Evolutionary conservation across 2,797 vertebrate genomes (phyloP).

Genomic region (Melanotaenia maccullochi): DNA sequence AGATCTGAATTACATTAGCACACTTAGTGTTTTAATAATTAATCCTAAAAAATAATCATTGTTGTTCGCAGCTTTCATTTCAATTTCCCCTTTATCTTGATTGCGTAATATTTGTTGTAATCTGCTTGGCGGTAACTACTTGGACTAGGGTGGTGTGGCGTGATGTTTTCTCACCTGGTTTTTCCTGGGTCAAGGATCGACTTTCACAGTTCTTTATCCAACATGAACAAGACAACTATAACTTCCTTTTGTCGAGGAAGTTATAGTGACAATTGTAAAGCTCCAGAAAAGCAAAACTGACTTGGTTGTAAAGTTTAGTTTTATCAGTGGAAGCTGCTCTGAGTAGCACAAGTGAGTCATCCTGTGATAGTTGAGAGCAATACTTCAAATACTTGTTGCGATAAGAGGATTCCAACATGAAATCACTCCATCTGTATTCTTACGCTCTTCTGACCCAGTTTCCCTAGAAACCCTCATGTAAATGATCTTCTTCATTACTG

Average conservation of each 20-base stretch:
- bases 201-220: background rate
- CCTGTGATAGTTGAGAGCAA: constrained; percentile 18
- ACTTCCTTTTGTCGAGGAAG: background rate
- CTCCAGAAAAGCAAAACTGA: background rate
- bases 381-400: constrained; percentile 14
- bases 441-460: constrained; percentile 29
- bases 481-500: constrained; percentile 30
- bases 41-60: background rate
- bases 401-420: constrained; percentile 21
- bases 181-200: background rate
- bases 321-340: background rate
- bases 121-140: background rate
- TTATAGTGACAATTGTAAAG: background rate
- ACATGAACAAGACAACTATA: background rate
- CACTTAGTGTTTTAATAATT: background rate
- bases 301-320: background rate
- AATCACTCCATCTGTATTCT: constrained; percentile 1
- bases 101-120: background rate
- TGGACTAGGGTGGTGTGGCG: background rate
- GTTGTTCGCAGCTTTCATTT: background rate
- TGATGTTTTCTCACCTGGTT: background rate
- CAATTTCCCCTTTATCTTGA: background rate
- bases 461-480: background rate
- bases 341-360: constrained; percentile 19
- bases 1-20: background rate